A percentile compares a stretch with the other conserved stretches of the same genome.
Conservation (phyloP, 2,888 invertebrate genomes). For the Nymphalis polychloros region DNA sequence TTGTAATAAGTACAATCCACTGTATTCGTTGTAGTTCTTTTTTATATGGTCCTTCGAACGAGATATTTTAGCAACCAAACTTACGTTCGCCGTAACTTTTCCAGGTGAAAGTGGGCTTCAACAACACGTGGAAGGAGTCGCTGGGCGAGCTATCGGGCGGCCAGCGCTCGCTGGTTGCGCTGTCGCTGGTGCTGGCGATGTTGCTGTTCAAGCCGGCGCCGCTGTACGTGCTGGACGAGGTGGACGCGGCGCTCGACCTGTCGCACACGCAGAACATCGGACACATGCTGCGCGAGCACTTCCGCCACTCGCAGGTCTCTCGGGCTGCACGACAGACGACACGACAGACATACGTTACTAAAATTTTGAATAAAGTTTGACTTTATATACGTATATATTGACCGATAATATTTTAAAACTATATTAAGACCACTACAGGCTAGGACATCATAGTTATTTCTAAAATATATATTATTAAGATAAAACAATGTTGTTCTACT, state of each 20-base stretch:
- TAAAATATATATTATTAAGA: too few relatives aligned
- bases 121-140: conserved; percentile 97
- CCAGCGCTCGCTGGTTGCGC: conserved; percentile 96
- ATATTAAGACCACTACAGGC: too few relatives aligned
- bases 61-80: background rate
- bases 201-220: conserved; percentile 98
- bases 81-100: too few relatives aligned
- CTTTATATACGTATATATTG: too few relatives aligned
- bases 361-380: too few relatives aligned
- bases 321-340: background rate
- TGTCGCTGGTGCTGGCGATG: conserved; percentile 98
- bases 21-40: background rate
- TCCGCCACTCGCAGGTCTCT: conserved; percentile 90
- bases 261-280: conserved; percentile 99
- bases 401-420: too few relatives aligned
- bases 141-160: conserved; percentile 98
- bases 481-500: background rate
- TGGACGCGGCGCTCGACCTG: conserved; percentile 98
- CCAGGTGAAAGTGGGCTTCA: conserved; percentile 89
- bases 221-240: conserved; percentile 98
- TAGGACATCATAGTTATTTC: too few relatives aligned
- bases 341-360: background rate
- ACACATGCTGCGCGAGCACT: conserved; percentile 93
- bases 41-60: background rate
- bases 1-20: background rate